Evolutionary conservation across 2,113 vertebrate species (phyloP).

Genomic region (Thermophis baileyi): DNA sequence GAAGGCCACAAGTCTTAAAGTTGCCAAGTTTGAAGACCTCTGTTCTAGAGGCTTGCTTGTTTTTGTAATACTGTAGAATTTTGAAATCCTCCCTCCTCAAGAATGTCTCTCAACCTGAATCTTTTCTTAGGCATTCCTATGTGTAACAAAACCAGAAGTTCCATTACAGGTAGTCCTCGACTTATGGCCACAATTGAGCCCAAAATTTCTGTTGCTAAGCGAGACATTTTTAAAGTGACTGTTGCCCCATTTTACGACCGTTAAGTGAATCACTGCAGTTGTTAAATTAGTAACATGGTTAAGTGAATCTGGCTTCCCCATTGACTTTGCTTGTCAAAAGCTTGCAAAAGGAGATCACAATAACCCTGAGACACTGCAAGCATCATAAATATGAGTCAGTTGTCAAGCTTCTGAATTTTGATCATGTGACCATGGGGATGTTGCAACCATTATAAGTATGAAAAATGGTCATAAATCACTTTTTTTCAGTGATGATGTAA

Average conservation of each 20-base stretch:
- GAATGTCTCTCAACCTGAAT: not conserved
- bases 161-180: not conserved
- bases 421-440: not conserved
- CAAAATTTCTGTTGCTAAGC: not conserved
- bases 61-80: not conserved
- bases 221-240: not conserved
- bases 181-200: not conserved
- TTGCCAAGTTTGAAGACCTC: too few relatives aligned
- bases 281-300: not conserved
- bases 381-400: not conserved
- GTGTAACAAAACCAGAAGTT: not conserved
- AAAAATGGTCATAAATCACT: not conserved
- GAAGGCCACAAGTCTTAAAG: too few relatives aligned
- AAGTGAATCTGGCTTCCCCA: not conserved
- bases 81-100: not conserved
- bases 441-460: not conserved
- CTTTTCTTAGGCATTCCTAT: not conserved
- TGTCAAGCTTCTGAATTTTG: not conserved
- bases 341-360: not conserved
- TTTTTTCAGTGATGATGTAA: not conserved
- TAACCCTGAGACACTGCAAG: not conserved
- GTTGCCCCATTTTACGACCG: not conserved
- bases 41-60: not conserved
- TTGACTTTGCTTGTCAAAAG: not conserved
- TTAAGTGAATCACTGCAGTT: not conserved